Evolutionary conservation across 2,113 vertebrate genomes (phyloP), one percentile per base, ranked within the genome.

Genomic region (Synodontis membranacea): DNA sequence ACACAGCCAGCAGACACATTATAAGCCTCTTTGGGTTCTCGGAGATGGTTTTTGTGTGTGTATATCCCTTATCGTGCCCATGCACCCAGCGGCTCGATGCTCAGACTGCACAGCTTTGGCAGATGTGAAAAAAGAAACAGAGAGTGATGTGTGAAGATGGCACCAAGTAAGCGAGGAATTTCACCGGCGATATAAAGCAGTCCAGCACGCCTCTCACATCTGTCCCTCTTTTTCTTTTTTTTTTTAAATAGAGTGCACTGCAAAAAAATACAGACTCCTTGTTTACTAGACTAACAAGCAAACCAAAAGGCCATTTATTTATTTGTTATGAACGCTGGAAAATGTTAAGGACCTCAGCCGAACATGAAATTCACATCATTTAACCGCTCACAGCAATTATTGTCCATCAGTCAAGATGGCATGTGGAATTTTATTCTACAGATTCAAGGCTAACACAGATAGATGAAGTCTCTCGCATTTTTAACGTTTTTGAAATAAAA

Each of bases 31-130:
- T 74, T 72, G 23, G 42, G 44, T n/a, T 76, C 17, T 52, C 21
- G 31, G 28, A 10, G 34, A 54, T 50, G 9, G n/a, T n/a, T 66
- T 72, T 15, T 83, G 9, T 84, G 82, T 60, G 48, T 78, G 54
- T 64, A 9, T 78, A 37, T 9, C 72, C 56, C 42, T 85, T 85
- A 78, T 85, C 84, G 17, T 80, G 62, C 48, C 46, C 58, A 1
- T 86, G 39, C 58, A 83, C 75, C 60, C 46, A 64, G 52, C 11
- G 78, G 74, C 66, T 50, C 23, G n/a, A 28, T 52, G 39, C 76
- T 62, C 50, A 84, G 81, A 83, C 83, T 78, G 60, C 39, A 84
- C 78, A 84, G 74, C 64, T 54, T 72, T 80, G 81, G 81, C 62
- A 23, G 50, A 76, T 85, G 84, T 86, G 82, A 39, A 37, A 68